Evolutionary conservation across 2,888 invertebrate genomes (phyloP).

Genomic region (Eudemis profundana): DNA sequence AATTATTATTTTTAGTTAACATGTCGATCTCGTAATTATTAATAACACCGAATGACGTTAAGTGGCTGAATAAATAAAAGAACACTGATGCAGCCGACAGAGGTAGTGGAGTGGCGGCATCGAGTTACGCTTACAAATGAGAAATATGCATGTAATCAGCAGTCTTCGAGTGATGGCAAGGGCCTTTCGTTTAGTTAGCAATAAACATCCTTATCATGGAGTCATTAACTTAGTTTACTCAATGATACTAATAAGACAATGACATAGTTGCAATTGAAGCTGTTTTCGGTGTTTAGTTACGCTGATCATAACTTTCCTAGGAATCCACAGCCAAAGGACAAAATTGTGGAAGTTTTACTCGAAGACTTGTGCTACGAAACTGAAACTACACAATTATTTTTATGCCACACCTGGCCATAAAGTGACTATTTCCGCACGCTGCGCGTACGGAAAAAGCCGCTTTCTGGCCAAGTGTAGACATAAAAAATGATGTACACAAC

Average conservation of each 20-base stretch:
- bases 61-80: conserved; percentile 8
- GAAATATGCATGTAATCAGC: conserved; percentile 40
- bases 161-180: conserved; percentile 50
- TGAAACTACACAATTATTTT: too few relatives aligned
- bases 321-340: too few relatives aligned
- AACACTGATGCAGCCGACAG: conserved; percentile 16
- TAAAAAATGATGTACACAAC: too few relatives aligned
- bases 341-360: too few relatives aligned
- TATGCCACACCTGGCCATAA: too few relatives aligned
- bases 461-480: too few relatives aligned
- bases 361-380: too few relatives aligned
- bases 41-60: conserved; percentile 12
- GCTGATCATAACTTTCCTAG: too few relatives aligned
- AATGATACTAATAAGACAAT: conserved; percentile 58
- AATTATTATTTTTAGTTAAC: conserved; percentile 43
- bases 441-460: too few relatives aligned
- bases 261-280: conserved; percentile 44
- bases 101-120: conserved; percentile 25
- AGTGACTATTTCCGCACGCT: too few relatives aligned
- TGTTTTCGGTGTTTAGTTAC: too few relatives aligned
- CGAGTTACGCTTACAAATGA: conserved; percentile 35
- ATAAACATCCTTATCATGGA: conserved; percentile 74
- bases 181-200: conserved; percentile 52
- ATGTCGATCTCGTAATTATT: conserved; percentile 26
- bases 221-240: conserved; percentile 67